Evolutionary conservation across 2,797 vertebrate species (phyloP).

Genomic region (Neolamprologus multifasciatus): DNA sequence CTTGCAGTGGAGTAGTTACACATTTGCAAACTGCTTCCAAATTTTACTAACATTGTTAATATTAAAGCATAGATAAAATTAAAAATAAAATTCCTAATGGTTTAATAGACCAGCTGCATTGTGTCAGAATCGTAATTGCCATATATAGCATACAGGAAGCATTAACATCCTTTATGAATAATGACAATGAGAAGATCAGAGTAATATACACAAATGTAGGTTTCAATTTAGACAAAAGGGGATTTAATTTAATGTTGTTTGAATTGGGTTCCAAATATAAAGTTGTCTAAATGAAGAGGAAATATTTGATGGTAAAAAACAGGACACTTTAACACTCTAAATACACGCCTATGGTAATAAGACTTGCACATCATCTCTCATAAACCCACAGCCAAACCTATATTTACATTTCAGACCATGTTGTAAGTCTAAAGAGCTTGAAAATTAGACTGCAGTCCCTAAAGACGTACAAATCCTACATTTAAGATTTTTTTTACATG

Average conservation of each 20-base stretch:
- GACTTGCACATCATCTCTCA: neutral
- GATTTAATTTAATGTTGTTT: neutral
- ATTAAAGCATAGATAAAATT: neutral
- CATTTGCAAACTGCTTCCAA: neutral
- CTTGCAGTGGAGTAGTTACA: conserved; percentile 48
- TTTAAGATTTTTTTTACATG: neutral
- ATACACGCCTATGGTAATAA: neutral
- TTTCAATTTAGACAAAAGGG: neutral
- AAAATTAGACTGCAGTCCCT: neutral
- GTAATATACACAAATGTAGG: neutral
- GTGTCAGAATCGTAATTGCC: neutral
- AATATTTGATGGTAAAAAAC: neutral
- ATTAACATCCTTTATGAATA: neutral
- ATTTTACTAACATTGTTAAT: neutral
- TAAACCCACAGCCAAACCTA: neutral
- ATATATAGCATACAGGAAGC: neutral
- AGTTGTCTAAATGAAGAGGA: neutral
- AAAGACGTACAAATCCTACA: neutral
- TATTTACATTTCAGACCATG: neutral
- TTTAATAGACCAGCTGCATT: neutral
- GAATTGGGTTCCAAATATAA: neutral
- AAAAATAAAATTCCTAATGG: neutral
- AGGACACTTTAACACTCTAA: neutral
- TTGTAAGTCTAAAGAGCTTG: neutral
- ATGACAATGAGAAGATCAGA: neutral